These are phyloP conservation scores for Actinemys pallida DNA, from an alignment of 2,113 vertebrate species.

Conservation along the genomic window DNA sequence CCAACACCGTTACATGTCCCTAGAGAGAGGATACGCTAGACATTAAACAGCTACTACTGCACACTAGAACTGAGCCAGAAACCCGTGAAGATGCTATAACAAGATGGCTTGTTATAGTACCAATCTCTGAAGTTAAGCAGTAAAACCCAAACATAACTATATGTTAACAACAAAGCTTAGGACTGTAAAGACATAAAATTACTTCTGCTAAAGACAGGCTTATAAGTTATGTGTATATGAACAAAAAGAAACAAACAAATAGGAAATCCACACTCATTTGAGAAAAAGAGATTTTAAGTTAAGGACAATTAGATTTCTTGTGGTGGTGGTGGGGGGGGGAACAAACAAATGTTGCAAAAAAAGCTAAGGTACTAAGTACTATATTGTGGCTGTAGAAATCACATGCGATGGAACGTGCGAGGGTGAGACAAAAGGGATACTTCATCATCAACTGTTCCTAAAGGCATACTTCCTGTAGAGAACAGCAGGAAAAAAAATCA, in stretches of 20 bases:
- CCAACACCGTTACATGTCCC: neutral
- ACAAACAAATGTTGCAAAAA: too few species aligned
- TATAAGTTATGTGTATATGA: neutral
- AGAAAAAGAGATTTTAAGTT: neutral
- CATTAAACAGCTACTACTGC: neutral
- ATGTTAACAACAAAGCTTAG: neutral
- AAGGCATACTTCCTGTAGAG: rapidly evolving
- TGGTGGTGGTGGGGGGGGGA: too few species aligned
- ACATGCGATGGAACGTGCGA: neutral
- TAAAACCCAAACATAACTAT: neutral
- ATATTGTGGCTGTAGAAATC: neutral
- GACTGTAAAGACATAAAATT: neutral
- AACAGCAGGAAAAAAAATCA: neutral
- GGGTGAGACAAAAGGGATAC: neutral
- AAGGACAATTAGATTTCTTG: neutral
- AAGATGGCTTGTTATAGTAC: neutral
- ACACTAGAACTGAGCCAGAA: neutral
- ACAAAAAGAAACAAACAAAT: neutral
- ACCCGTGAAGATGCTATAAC: neutral
- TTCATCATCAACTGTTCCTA: slow-evolving; percentile 4
- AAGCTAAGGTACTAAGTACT: too few species aligned
- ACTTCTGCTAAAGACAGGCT: neutral
- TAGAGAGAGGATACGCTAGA: neutral
- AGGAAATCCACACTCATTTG: neutral
- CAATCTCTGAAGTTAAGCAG: neutral